Conservation (phyloP, 2,888 invertebrate genomes). For the Danaus chrysippus region DNA sequence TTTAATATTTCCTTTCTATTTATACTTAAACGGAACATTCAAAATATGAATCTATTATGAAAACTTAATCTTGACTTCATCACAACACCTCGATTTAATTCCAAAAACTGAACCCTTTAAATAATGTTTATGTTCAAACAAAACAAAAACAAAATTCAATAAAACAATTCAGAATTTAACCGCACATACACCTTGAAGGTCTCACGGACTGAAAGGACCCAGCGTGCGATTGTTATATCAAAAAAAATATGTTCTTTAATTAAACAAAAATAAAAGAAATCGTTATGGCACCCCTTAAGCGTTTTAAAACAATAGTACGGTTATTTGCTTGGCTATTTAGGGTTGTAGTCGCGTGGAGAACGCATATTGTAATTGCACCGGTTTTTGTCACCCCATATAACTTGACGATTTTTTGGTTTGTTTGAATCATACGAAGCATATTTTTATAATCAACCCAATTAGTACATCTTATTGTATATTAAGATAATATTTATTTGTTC, state of each 20-base stretch:
- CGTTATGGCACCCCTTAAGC: not conserved
- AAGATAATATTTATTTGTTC: not conserved
- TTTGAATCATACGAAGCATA: too few relatives aligned
- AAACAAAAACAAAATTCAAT: not conserved
- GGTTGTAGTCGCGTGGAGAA: constrained; percentile 14
- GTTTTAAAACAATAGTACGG: constrained; percentile 13
- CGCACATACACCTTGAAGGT: not conserved
- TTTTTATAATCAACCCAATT: constrained; percentile 2
- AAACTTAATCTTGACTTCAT: too few relatives aligned
- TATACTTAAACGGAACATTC: too few relatives aligned
- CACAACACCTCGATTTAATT: too few relatives aligned
- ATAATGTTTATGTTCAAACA: not conserved
- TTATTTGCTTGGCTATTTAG: constrained; percentile 7
- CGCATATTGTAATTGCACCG: constrained; percentile 16
- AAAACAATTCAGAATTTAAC: not conserved
- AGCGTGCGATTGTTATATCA: not conserved
- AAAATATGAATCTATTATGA: too few relatives aligned
- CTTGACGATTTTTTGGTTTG: constrained; percentile 10
- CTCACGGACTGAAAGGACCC: not conserved
- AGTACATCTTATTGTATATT: not conserved
- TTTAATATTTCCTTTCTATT: not conserved
- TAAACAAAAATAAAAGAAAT: constrained; percentile 7
- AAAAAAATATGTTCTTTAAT: constrained; percentile 8
- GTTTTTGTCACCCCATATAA: constrained; percentile 12
- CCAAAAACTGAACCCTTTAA: too few relatives aligned